Evolutionary conservation across 2,113 vertebrate genomes (phyloP).

Genomic region (Morone chrysops): DNA sequence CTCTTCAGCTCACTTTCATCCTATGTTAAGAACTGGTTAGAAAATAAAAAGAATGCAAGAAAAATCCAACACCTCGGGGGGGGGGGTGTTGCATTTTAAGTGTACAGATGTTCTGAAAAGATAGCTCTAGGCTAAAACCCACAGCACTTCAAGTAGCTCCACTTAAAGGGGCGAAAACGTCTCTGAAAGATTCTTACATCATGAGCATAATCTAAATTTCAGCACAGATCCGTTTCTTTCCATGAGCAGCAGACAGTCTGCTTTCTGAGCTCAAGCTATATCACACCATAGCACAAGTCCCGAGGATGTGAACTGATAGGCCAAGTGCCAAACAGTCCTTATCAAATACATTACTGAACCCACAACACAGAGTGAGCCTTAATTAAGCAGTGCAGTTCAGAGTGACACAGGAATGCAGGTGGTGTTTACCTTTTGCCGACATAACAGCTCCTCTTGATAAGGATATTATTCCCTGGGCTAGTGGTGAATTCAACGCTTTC

Average conservation of each 20-base stretch:
- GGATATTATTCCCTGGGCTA: conserved; percentile 21
- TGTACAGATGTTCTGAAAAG: conserved; percentile 24
- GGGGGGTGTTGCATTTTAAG: neutral
- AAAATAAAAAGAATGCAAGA: neutral
- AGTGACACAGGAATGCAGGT: conserved; percentile 38
- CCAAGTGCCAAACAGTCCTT: conserved; percentile 36
- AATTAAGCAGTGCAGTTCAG: conserved; percentile 15
- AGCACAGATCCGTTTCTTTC: conserved; percentile 4
- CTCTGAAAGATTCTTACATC: conserved; percentile 14
- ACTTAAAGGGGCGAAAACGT: neutral
- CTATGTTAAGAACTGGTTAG: neutral
- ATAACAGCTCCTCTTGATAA: conserved; percentile 56
- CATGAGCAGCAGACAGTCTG: neutral
- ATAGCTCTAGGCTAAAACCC: conserved; percentile 19
- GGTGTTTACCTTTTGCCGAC: conserved; percentile 49
- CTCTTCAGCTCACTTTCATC: neutral
- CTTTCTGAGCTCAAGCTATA: neutral
- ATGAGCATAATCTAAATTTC: conserved; percentile 22
- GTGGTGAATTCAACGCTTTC: conserved; percentile 29
- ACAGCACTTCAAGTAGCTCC: neutral
- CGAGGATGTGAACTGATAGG: conserved; percentile 22
- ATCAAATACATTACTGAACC: conserved; percentile 35
- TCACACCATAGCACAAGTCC: conserved; percentile 25
- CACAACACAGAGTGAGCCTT: conserved; percentile 23
- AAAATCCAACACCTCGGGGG: neutral